These are phyloP conservation scores for Aurelia sp. DNA, from an alignment of 30 jellyfish, hydroid and myxozoan genomes.

Conservation along the genomic window DNA sequence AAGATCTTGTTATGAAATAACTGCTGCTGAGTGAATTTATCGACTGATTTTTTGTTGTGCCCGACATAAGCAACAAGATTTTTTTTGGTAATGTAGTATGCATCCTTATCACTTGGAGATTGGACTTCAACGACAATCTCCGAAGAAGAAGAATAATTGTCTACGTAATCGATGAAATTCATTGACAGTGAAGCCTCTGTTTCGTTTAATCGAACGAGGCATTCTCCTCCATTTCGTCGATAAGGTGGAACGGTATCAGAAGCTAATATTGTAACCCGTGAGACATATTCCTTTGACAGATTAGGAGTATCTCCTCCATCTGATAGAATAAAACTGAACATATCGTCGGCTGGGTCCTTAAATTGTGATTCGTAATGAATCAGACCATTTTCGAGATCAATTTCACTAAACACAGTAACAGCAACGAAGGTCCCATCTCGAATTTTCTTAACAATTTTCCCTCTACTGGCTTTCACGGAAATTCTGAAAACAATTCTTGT, in stretches of 20 bases:
- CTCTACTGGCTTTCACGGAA: constrained; percentile 18
- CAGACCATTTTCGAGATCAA: constrained; percentile 43
- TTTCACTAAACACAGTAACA: constrained; percentile 36
- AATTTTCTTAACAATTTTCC: constrained; percentile 17
- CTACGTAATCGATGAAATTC: constrained; percentile 41
- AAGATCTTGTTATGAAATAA: constrained; percentile 50
- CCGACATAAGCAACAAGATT: constrained; percentile 5
- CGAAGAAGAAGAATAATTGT: constrained; percentile 46
- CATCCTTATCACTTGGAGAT: not conserved
- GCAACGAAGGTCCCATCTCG: not conserved
- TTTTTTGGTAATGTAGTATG: not conserved
- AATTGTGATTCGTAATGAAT: constrained; percentile 36
- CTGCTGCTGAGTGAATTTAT: constrained; percentile 47
- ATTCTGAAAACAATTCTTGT: constrained; percentile 19
- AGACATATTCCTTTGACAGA: constrained; percentile 41
- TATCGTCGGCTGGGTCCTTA: constrained; percentile 20
- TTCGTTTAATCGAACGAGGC: constrained; percentile 59
- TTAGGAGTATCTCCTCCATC: constrained; percentile 54
- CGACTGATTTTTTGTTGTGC: constrained; percentile 11
- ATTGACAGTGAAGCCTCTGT: constrained; percentile 48
- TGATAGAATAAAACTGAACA: constrained; percentile 26
- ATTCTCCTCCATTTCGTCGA: constrained; percentile 32
- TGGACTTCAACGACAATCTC: constrained; percentile 25
- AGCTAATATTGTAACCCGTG: constrained; percentile 25
- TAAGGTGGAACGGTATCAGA: constrained; percentile 53